Evolutionary conservation across 2,113 vertebrate species (phyloP), one percentile per base, ranked within the genome.

Genomic region (Chauna torquata): DNA sequence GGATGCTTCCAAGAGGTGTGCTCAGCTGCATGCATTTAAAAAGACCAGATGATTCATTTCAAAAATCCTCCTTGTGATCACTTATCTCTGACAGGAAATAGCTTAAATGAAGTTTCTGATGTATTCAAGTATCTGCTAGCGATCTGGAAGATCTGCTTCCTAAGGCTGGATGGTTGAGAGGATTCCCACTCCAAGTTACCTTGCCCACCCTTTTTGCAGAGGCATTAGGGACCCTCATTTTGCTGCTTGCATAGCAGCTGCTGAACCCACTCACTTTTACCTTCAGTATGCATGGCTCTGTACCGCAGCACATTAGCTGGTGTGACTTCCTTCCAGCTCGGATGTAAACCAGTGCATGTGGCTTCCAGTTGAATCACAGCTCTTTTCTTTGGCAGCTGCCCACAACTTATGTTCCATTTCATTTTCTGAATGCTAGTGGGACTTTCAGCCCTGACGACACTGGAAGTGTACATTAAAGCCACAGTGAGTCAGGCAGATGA

Each of bases 281-380:
- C 7, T n/a, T 30, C 47, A 36, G 0, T 14, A 13, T 15, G 7
- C 38, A 17, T 20, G 18, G 64, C 22, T 65, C n/a, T 2, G 0
- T 32, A 13, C 38, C 40, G n/a, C 42, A 55, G 66, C 27, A 42
- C 22, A 1, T 79, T 5, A 61, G 25, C 54, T 77, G 54, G 52
- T 6, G 8, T 0, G 0, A 55, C 19, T 62, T 87, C 15, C 27
- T 62, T 81, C 40, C 59, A 58, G 36, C 8, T 70, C 1, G 2
- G 68, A 23, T 34, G 42, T 24, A 55, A 70, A 68, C 30, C 13
- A 34, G 22, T 50, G 50, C 20, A 58, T 1, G 1, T 5, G 55
- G 32, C 6, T 32, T 85, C 36, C 36, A n/a, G 19, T 16, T 47
- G 52, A 68, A 64, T 10, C 25, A 68, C 25, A 47, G 30, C 27